phyloP scores from a whole-genome alignment of 2,888 invertebrate species.

The Cotesia congregata region DNA sequence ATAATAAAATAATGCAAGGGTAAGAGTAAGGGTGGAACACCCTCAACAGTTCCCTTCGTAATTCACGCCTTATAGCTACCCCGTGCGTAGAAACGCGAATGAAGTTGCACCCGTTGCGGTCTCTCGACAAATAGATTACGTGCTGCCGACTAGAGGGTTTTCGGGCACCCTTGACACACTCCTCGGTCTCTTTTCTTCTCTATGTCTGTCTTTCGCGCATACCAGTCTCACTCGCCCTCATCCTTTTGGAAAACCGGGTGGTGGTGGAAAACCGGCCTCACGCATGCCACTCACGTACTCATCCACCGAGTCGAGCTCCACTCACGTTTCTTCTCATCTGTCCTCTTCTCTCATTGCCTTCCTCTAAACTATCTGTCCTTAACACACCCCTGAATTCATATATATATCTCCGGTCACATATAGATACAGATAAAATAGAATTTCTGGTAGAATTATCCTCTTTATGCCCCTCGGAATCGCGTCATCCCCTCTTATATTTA shows the following conservation, averaged over 20 bases:
- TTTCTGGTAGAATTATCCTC: conserved; percentile 3
- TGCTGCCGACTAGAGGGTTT: conserved; percentile 54
- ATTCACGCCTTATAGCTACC: conserved; percentile 44
- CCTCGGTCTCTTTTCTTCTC: conserved; percentile 44
- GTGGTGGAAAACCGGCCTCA: conserved; percentile 46
- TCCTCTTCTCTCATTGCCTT: conserved; percentile 31
- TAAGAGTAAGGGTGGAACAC: conserved; percentile 9
- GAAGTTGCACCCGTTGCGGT: conserved; percentile 59
- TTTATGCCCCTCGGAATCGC: conserved; percentile 24
- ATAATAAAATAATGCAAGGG: conserved; percentile 1
- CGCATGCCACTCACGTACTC: conserved; percentile 69
- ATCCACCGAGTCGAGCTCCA: conserved; percentile 57
- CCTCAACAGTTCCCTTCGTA: conserved; percentile 22
- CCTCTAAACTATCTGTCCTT: conserved; percentile 24
- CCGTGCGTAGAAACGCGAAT: conserved; percentile 47
- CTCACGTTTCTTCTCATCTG: conserved; percentile 38
- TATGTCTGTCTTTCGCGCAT: conserved; percentile 46
- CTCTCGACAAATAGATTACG: conserved; percentile 70
- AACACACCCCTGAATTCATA: conserved; percentile 44
- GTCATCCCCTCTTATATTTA: conserved; percentile 33
- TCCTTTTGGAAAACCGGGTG: conserved; percentile 44
- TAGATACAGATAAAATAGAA: not conserved
- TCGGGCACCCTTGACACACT: conserved; percentile 50
- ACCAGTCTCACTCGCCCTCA: conserved; percentile 45
- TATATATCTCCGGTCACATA: not conserved